Evolutionary conservation across 2,797 vertebrate genomes (phyloP).

Genomic region (Echeneis naucrates): DNA sequence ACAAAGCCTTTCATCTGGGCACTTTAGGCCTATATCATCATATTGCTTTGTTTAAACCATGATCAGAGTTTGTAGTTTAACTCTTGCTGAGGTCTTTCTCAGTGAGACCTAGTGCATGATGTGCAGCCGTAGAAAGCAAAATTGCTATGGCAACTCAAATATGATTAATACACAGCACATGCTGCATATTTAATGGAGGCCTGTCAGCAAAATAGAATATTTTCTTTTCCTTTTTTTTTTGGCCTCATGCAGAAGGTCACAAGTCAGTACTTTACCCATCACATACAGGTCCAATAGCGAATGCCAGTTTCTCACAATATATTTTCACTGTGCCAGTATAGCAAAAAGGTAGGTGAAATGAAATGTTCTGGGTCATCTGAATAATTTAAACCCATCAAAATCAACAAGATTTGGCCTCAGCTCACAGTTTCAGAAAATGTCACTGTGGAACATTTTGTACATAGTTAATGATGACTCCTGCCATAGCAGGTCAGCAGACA

Average conservation of each 20-base stretch:
- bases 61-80: not conserved
- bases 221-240: not conserved
- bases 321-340: not conserved
- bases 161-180: not conserved
- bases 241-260: not conserved
- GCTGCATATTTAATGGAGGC: not conserved
- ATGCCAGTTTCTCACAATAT: not conserved
- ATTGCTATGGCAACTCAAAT: not conserved
- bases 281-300: not conserved
- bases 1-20: not conserved
- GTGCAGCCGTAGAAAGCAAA: not conserved
- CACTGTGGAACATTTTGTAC: not conserved
- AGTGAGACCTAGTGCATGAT: not conserved
- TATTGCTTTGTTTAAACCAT: not conserved
- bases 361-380: not conserved
- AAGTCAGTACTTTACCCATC: not conserved
- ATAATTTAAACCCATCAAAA: slow-evolving; percentile 4
- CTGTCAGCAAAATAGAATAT: not conserved
- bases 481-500: not conserved
- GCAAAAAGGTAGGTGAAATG: not conserved
- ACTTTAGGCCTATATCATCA: not conserved
- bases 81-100: not conserved
- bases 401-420: not conserved
- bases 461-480: not conserved
- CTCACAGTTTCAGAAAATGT: not conserved